A percentile compares a stretch with the other conserved stretches of the same genome.
Evolutionary conservation across 1,140 invertebrate genomes (phyloP).

Genomic region (Chironomus tepperi): DNA sequence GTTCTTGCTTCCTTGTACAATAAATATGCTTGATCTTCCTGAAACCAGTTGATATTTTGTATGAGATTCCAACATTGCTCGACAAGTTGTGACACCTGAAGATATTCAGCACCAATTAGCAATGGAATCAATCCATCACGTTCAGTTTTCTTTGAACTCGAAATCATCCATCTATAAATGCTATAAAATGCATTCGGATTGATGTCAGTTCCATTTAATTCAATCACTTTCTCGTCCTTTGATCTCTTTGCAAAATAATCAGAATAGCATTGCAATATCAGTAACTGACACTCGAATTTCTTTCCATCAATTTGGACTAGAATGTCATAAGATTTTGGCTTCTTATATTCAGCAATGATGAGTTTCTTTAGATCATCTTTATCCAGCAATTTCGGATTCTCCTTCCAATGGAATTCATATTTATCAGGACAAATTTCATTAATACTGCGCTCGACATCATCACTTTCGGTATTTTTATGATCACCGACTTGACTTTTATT

Average conservation of each 20-base stretch:
- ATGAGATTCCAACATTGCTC: conserved; percentile 17
- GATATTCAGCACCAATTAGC: conserved; percentile 1
- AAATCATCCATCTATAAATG: conserved; percentile 8
- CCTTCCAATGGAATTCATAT: not conserved
- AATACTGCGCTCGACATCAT: not conserved
- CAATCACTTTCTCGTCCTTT: not conserved
- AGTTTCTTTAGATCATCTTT: not conserved
- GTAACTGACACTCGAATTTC: not conserved
- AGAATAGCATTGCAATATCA: not conserved
- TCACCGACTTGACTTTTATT: not conserved
- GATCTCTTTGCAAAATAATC: not conserved
- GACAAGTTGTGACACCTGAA: not conserved
- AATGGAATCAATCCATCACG: not conserved
- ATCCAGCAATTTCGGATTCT: not conserved
- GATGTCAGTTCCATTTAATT: not conserved
- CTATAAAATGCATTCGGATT: not conserved
- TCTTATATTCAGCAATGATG: not conserved
- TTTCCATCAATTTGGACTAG: not conserved
- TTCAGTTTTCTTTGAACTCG: not conserved
- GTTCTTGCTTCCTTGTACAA: not conserved
- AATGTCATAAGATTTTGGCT: not conserved
- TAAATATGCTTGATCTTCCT: not conserved
- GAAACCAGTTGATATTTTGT: not conserved
- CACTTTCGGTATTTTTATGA: not conserved
- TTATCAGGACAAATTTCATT: not conserved